Percentiles rank a stretch among this genome's conserved stretches.
Evolutionary conservation across 2,113 vertebrate genomes (phyloP).

Genomic region (Ramphastos sulfuratus): DNA sequence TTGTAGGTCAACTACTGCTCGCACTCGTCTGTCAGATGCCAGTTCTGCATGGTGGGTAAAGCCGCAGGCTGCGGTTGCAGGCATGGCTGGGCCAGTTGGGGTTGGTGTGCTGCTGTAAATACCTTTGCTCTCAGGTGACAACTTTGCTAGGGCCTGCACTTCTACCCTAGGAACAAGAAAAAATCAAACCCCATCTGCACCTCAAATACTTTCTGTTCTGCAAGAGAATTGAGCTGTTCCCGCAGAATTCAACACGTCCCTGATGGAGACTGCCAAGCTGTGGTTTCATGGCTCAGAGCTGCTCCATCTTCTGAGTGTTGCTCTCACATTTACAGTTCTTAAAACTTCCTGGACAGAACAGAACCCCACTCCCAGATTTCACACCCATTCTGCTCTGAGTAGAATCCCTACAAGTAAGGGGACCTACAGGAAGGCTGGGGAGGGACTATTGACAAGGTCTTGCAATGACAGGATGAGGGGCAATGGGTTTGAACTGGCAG

Average conservation of each 20-base stretch:
- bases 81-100: rapidly evolving
- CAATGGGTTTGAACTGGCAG: no score
- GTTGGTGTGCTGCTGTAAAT: background rate
- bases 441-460: no score
- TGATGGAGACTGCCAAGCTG: background rate
- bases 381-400: background rate
- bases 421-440: no score
- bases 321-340: background rate
- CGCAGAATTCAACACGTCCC: background rate
- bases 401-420: background rate
- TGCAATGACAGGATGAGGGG: no score
- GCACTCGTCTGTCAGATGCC: rapidly evolving
- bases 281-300: background rate
- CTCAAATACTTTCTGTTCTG: background rate
- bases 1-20: background rate
- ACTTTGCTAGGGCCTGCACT: background rate
- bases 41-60: background rate
- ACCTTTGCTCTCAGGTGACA: background rate
- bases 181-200: background rate
- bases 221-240: background rate
- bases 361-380: background rate
- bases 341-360: background rate
- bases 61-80: background rate
- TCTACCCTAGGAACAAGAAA: background rate
- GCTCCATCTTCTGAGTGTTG: background rate